Conservation (phyloP, 2,797 vertebrate species). For the Urosaurus nigricauda region DNA sequence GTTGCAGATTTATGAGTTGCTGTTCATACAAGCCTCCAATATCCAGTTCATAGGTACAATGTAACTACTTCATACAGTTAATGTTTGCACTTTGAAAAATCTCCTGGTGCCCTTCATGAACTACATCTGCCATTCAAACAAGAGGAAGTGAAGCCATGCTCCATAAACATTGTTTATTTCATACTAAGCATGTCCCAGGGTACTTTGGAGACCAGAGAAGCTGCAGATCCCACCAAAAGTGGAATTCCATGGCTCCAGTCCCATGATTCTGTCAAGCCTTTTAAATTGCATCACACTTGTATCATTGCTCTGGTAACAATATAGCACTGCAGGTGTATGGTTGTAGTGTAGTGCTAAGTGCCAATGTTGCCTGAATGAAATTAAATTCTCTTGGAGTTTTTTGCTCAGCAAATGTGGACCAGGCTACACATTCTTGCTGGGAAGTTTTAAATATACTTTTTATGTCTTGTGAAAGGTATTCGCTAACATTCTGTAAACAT, state of each 20-base stretch:
- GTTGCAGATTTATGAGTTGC: not conserved
- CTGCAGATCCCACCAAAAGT: not conserved
- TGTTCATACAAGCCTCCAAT: not conserved
- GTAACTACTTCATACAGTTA: constrained; percentile 19
- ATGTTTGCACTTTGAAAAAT: constrained; percentile 34
- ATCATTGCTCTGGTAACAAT: constrained; percentile 8
- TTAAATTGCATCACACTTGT: fast-evolving
- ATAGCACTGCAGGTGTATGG: not conserved
- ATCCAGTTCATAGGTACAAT: constrained; percentile 17
- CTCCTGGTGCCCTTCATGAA: constrained; percentile 33
- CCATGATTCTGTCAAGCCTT: not conserved
- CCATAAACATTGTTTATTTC: not conserved
- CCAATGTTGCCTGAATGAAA: not conserved
- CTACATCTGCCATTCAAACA: constrained; percentile 20
- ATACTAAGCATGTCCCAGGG: not conserved
- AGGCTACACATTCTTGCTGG: fast-evolving
- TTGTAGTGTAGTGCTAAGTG: not conserved
- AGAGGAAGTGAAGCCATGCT: constrained; percentile 31
- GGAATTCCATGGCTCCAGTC: not conserved
- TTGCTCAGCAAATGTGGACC: not conserved
- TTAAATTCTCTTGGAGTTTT: not conserved
- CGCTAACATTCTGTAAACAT: not conserved
- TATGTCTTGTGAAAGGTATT: not conserved
- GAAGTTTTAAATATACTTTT: not conserved
- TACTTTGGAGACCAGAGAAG: not conserved